Evolutionary conservation across 1,140 invertebrate species (phyloP), one percentile per base, ranked within the genome.

Genomic region (Drosophila nasuta): DNA sequence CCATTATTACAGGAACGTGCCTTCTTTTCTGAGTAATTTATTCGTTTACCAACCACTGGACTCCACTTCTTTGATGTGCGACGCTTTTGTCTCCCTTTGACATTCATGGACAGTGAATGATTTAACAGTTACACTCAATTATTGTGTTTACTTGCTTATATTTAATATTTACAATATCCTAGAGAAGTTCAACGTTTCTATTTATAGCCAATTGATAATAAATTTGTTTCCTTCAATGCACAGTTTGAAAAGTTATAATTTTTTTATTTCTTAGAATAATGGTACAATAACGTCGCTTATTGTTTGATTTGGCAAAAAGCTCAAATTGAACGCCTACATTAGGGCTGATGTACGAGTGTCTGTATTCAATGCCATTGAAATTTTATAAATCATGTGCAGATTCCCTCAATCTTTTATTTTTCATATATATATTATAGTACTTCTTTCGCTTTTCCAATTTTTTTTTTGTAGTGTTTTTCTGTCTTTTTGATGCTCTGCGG

Each of bases 351-450:
- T 82, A 81, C 82, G 28, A 33, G 66, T 77, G 77, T 88, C 77
- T 88, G 82, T 78, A 81, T 66, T 81, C 62, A 75, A 78, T 78
- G 81, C 79, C 76, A 83, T 80, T 82, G 83, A 88, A 87, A 88
- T 87, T 87, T 87, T 87, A 87, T 87, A 87, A 87, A 87, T 87
- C 83, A 87, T 87, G 87, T 88, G 80, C 77, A 81, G 83, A 77
- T 83, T 77, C 63, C 33, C 72, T 77, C 62, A 58, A 56, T 38
- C 38, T 43, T 13, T 43, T 43, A 35, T 43, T 43, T 43, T 43
- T 13, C 41, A 43, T 51, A 41, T 59, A 28, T 13, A 13, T 54
- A 38, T 51, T 15, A 25, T 25, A 25, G 20, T 41, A 33, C 33
- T 54, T 56, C 7, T 2, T 33, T 17, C 33, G 10, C 28, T 28